These are phyloP conservation scores for Batillaria attramentaria DNA, from an alignment of 1,140 invertebrate genomes.

Conservation along the genomic window DNA sequence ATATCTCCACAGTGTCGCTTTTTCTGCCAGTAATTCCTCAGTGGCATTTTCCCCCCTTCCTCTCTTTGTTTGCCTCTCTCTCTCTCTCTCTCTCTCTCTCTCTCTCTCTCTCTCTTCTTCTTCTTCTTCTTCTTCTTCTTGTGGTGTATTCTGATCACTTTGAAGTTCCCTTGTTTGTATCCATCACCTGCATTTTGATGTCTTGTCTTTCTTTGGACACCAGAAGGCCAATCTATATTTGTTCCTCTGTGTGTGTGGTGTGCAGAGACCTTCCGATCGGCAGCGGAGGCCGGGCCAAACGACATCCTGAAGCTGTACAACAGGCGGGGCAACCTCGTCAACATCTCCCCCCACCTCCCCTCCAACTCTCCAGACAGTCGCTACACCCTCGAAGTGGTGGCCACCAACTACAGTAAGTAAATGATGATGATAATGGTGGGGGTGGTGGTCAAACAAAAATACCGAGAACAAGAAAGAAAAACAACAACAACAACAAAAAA, in stretches of 20 bases:
- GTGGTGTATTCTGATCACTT: neutral
- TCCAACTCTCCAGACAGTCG: conserved; percentile 77
- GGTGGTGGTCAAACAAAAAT: too few relatives aligned
- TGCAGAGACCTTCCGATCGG: conserved; percentile 67
- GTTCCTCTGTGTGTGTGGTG: too few relatives aligned
- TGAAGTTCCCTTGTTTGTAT: neutral
- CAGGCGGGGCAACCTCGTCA: conserved; percentile 76
- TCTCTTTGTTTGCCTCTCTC: neutral
- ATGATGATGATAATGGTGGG: too few relatives aligned
- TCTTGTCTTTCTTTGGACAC: too few relatives aligned
- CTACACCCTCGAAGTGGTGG: conserved; percentile 77
- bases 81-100: neutral
- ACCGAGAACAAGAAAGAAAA: too few relatives aligned
- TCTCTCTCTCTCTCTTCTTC: neutral
- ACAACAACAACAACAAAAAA: too few relatives aligned
- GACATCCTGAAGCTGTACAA: conserved; percentile 70
- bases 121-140: neutral
- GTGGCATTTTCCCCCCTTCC: neutral
- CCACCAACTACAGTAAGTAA: conserved; percentile 63
- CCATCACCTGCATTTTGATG: neutral
- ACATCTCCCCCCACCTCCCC: conserved; percentile 78
- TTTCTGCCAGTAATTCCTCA: neutral
- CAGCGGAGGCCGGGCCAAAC: conserved; percentile 65
- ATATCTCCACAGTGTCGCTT: neutral
- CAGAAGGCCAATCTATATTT: too few relatives aligned